A percentile compares a stretch with the other conserved stretches of the same genome.
These are phyloP conservation scores for Lucifuga dentata DNA, from an alignment of 2,113 vertebrate genomes.

Conservation along the genomic window DNA sequence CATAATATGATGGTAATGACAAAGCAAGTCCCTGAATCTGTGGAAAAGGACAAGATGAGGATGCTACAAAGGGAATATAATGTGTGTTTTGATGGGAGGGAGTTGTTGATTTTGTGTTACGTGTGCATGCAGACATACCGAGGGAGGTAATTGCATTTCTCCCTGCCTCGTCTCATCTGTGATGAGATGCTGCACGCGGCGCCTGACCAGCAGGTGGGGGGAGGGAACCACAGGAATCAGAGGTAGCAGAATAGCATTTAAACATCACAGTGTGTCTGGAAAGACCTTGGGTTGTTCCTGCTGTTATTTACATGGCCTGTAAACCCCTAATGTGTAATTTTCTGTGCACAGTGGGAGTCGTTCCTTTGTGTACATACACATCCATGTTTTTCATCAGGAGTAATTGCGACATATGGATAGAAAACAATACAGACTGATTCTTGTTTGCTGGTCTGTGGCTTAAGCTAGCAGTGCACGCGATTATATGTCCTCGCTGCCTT, in stretches of 20 bases:
- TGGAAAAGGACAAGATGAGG: conserved; percentile 7
- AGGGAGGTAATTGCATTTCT: conserved; percentile 66
- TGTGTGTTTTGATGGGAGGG: conserved; percentile 3
- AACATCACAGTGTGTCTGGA: conserved; percentile 46
- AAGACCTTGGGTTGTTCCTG: conserved; percentile 7
- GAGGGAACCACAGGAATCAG: conserved; percentile 52
- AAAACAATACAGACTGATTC: background rate
- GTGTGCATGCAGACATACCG: conserved; percentile 56
- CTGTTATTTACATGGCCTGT: conserved; percentile 13
- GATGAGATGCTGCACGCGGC: conserved; percentile 51
- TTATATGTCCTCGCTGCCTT: too few species aligned
- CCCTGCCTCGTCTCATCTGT: conserved; percentile 33
- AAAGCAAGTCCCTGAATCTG: conserved; percentile 6
- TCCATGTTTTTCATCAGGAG: conserved; percentile 4
- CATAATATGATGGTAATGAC: conserved; percentile 25
- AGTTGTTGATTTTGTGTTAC: conserved; percentile 21
- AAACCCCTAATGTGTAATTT: conserved; percentile 12
- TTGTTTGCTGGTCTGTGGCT: background rate
- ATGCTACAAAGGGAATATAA: too few species aligned
- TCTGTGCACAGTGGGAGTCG: background rate
- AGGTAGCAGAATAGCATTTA: conserved; percentile 48
- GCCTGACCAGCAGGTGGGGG: conserved; percentile 40
- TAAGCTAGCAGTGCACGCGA: background rate
- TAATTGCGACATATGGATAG: conserved; percentile 12
- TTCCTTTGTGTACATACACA: conserved; percentile 12